phyloP scores from a whole-genome alignment of 2,113 vertebrate species.

The Marmota monax region DNA sequence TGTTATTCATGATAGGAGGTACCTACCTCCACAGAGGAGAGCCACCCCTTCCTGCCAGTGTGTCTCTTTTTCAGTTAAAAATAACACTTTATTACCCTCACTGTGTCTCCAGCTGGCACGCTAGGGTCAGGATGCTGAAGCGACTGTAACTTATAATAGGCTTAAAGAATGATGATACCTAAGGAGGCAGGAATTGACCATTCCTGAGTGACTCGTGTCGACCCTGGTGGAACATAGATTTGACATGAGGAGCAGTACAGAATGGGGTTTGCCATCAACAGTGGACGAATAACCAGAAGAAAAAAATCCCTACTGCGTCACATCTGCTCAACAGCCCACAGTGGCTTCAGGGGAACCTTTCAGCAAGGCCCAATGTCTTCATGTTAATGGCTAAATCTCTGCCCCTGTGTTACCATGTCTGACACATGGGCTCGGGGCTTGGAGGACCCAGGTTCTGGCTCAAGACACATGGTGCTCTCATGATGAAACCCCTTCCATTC shows the following conservation, averaged over 20 bases:
- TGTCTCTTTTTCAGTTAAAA: constrained; percentile 63
- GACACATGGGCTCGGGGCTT: rapidly evolving
- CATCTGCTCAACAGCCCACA: rapidly evolving
- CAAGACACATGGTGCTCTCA: not conserved
- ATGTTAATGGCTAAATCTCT: not conserved
- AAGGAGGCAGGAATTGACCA: not conserved
- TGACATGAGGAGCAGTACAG: not conserved
- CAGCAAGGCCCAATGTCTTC: not conserved
- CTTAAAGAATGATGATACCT: not conserved
- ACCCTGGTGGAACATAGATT: not conserved
- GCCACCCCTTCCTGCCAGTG: constrained; percentile 69
- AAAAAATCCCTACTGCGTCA: not conserved
- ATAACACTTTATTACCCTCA: constrained; percentile 47
- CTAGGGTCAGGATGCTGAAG: not conserved
- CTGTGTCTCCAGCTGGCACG: not conserved
- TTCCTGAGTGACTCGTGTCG: not conserved
- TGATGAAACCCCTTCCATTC: not conserved
- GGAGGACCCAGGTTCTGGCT: not conserved
- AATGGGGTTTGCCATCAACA: not conserved
- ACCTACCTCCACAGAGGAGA: constrained; percentile 10
- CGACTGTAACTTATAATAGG: not conserved
- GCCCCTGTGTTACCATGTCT: not conserved
- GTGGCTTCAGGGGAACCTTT: not conserved
- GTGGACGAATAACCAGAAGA: not conserved
- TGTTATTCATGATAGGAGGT: constrained; percentile 17